Evolutionary conservation across 2,888 invertebrate species (phyloP).

Genomic region (Philereme transversata): DNA sequence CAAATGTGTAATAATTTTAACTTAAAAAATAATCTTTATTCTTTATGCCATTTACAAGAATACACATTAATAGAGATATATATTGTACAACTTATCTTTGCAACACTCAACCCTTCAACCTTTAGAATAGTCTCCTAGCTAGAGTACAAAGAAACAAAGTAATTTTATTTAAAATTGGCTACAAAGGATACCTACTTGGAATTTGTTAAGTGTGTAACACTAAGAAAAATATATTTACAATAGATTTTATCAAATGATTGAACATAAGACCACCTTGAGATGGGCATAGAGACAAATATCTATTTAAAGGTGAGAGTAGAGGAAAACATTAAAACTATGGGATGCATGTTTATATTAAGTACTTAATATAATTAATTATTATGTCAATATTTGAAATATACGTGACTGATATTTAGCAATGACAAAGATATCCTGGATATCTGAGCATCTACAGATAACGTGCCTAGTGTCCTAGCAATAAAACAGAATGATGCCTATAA

Average conservation of each 20-base stretch:
- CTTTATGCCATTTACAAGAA: too few species aligned
- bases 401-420: constrained; percentile 25
- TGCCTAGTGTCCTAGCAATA: constrained; percentile 16
- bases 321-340: constrained; percentile 14
- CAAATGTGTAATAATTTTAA: constrained; percentile 3
- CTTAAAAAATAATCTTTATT: too few species aligned
- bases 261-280: constrained; percentile 19
- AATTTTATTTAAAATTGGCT: background rate
- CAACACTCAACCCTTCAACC: background rate
- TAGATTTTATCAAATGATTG: constrained; percentile 37
- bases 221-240: constrained; percentile 42
- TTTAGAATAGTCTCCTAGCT: background rate
- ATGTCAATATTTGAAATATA: constrained; percentile 24
- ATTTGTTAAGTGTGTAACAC: constrained; percentile 15
- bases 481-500: constrained; percentile 19
- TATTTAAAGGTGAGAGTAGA: constrained; percentile 8
- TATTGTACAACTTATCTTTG: too few species aligned
- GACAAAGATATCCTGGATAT: constrained; percentile 28
- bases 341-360: constrained; percentile 24
- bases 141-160: background rate
- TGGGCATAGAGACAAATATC: constrained; percentile 21
- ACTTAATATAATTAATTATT: constrained; percentile 22
- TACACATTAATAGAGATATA: too few species aligned
- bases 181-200: constrained; percentile 8
- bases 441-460: constrained; percentile 20